Evolutionary conservation across 1,140 invertebrate genomes (phyloP), one percentile per base, ranked within the genome.

Genomic region (Drosophila arizonae): DNA sequence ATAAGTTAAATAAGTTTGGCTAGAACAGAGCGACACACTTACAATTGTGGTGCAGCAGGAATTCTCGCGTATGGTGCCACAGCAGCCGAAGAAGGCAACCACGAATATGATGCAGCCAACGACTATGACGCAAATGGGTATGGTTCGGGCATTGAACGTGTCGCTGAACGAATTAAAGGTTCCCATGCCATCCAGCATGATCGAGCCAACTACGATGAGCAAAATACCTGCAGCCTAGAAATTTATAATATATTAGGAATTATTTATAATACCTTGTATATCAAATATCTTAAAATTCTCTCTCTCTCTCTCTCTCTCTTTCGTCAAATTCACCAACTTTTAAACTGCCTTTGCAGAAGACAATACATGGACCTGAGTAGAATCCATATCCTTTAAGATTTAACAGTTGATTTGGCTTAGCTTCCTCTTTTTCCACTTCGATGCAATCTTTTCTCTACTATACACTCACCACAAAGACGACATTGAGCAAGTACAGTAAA

Each of bases 81-180:
- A 97, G 92, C 96, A 97, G 78, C 96, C 96, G 77, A 97, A 95
- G 93, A 96, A 96, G 10, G 95, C 94, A 46, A 97, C 94, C 15
- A 96, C 72, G 79, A 96, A 96, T 58, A 96, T 94, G 55, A 96
- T 92, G 4, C 93, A 93, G 0, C 96, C 96, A 66, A 96, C 91
- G 46, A 95, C 91, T 65, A 97, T 96, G 43, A 96, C 93, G 8
- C 94, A 86, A 79, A 95, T 93, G 3, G 95, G 93, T 10, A 92
- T 93, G 0, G 93, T 93, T 3, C 91, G 79, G n/a, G 92, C 91
- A 68, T 93, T 90, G 51, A 93, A 91, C 6, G 92, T 77, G 13
- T 93, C 90, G 9, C 94, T 75, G 17, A 93, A 91, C 13, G 92
- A 86, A 54, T 72, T 92, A 57, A 94, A 92, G 76, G 91, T 84